Percentiles rank a stretch among this genome's conserved stretches.
phyloP scores from a whole-genome alignment of 2,113 vertebrate species.

The Bagarius yarrelli region DNA sequence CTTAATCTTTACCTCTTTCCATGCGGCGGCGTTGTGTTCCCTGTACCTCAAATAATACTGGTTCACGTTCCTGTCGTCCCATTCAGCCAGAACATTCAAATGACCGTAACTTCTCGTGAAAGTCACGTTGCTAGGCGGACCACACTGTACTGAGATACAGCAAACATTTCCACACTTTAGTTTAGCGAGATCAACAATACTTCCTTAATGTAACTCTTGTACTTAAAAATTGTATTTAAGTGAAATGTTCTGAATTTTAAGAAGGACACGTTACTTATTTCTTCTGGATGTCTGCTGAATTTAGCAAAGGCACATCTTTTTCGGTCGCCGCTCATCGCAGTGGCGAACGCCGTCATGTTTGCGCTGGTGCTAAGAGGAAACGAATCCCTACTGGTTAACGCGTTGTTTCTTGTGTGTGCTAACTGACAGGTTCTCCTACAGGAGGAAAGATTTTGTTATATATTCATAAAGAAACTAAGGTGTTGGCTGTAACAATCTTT shows the following conservation, averaged over 20 bases:
- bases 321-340: slow-evolving; percentile 43
- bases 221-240: not conserved
- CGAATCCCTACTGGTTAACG: not conserved
- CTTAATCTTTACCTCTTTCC: slow-evolving; percentile 58
- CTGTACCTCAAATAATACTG: slow-evolving; percentile 58
- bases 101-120: slow-evolving; percentile 53
- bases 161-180: not conserved
- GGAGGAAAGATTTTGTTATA: not conserved
- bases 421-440: not conserved
- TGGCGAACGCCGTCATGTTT: slow-evolving; percentile 40
- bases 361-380: fast-evolving
- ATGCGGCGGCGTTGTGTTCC: slow-evolving; percentile 18
- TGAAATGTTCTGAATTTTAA: not conserved
- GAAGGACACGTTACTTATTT: slow-evolving; percentile 55
- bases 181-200: too few relatives aligned
- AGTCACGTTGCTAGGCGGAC: slow-evolving; percentile 38
- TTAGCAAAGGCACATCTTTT: slow-evolving; percentile 55
- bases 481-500: too few relatives aligned
- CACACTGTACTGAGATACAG: slow-evolving; percentile 62
- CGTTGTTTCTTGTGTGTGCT: fast-evolving
- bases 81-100: slow-evolving; percentile 55
- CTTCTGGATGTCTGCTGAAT: slow-evolving; percentile 51
- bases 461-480: not conserved
- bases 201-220: too few relatives aligned
- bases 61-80: slow-evolving; percentile 40